Evolutionary conservation across 2,797 vertebrate genomes (phyloP).

Genomic region (Melanotaenia nigrans): DNA sequence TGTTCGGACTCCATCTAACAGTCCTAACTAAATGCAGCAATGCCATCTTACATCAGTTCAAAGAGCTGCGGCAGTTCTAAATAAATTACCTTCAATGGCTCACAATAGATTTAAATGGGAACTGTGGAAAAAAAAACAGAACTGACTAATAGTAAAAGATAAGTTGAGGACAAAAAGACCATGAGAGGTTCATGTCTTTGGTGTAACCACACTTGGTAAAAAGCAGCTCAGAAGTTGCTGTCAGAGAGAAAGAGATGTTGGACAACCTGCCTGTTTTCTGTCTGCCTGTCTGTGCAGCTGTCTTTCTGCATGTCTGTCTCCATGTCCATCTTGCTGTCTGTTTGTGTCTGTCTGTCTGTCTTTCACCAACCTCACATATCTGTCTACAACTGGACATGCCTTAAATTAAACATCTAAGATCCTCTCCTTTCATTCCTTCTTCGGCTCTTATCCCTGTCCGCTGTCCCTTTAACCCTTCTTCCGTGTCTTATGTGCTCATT

Average conservation of each 20-base stretch:
- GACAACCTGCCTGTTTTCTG: conserved; percentile 27
- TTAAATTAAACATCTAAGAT: conserved; percentile 69
- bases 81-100: conserved; percentile 53
- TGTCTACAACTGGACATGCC: conserved; percentile 40
- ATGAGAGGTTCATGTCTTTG: conserved; percentile 44
- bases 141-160: conserved; percentile 51
- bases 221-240: conserved; percentile 39
- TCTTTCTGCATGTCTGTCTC: conserved; percentile 17
- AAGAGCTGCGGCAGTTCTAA: conserved; percentile 35
- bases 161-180: conserved; percentile 41
- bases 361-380: conserved; percentile 42
- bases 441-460: conserved; percentile 60
- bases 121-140: conserved; percentile 8
- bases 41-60: conserved; percentile 29
- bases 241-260: conserved; percentile 31
- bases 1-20: not conserved
- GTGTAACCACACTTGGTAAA: conserved; percentile 40
- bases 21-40: conserved; percentile 19
- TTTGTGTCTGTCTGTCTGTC: conserved; percentile 38
- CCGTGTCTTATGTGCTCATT: conserved; percentile 44
- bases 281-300: conserved; percentile 29
- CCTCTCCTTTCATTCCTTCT: conserved; percentile 43
- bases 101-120: conserved; percentile 49
- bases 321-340: conserved; percentile 33
- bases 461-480: conserved; percentile 49